phyloP scores from a whole-genome alignment of 2,888 invertebrate species.

The Hydrotaea diabolus region DNA sequence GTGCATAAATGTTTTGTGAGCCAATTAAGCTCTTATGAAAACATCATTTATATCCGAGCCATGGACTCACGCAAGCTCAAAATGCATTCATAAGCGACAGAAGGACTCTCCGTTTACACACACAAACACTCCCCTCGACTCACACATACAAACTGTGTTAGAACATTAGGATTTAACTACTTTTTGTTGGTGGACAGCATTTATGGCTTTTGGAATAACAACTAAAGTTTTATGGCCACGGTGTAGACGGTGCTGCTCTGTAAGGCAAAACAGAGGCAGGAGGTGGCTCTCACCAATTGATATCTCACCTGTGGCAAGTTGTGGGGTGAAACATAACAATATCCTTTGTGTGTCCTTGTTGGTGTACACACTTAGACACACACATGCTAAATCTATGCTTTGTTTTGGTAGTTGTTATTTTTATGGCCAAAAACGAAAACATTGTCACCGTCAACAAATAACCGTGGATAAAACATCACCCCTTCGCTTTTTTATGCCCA shows the following conservation, averaged over 20 bases:
- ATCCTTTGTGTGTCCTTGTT: background rate
- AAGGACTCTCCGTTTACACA: background rate
- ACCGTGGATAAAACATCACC: background rate
- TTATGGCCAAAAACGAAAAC: conserved; percentile 29
- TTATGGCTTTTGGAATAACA: conserved; percentile 27
- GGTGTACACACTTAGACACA: background rate
- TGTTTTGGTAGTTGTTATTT: background rate
- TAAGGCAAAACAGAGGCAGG: background rate
- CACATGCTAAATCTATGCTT: background rate
- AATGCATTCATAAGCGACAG: background rate
- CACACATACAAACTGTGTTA: background rate
- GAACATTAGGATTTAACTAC: conserved; percentile 22
- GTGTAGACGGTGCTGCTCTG: background rate
- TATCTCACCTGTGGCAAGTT: conserved; percentile 48
- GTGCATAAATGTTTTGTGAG: conserved; percentile 48
- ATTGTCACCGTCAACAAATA: conserved; percentile 3
- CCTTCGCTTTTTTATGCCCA: too few relatives aligned
- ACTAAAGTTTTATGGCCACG: background rate
- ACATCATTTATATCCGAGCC: conserved; percentile 23
- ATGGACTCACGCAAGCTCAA: background rate
- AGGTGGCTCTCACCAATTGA: conserved; percentile 47
- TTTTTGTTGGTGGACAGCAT: conserved; percentile 2
- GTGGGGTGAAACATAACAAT: conserved; percentile 17
- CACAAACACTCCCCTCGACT: background rate
- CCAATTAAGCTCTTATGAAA: conserved; percentile 52